Evolutionary conservation across 2,888 invertebrate genomes (phyloP).

Genomic region (Hirtodrosophila histrioides): DNA sequence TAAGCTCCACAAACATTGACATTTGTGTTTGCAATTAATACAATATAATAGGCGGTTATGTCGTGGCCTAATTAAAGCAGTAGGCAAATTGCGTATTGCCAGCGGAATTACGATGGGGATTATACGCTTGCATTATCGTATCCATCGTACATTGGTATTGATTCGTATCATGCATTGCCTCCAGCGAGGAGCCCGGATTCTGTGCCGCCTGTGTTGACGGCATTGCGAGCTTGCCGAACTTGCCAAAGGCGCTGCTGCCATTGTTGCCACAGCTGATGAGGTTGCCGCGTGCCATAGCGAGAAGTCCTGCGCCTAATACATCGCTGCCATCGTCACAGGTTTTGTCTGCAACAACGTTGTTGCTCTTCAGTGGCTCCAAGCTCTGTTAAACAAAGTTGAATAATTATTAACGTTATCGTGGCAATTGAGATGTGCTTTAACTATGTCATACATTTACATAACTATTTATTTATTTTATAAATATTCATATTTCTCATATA

Average conservation of each 20-base stretch:
- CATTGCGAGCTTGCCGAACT: conserved; percentile 56
- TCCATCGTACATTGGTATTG: conserved; percentile 80
- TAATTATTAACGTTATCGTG: too few relatives aligned
- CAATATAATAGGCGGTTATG: not conserved
- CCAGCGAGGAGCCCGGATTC: conserved; percentile 19
- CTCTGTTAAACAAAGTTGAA: conserved; percentile 36
- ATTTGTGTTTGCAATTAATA: conserved; percentile 29
- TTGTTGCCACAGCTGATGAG: conserved; percentile 33
- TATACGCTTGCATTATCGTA: conserved; percentile 82
- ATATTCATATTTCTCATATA: too few relatives aligned
- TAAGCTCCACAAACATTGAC: conserved; percentile 37
- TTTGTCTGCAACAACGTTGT: conserved; percentile 49
- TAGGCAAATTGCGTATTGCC: conserved; percentile 72
- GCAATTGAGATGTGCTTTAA: too few relatives aligned
- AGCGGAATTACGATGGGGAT: conserved; percentile 72
- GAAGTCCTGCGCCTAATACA: conserved; percentile 47
- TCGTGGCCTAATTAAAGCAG: conserved; percentile 64
- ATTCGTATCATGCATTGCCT: conserved; percentile 54
- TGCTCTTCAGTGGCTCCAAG: conserved; percentile 60
- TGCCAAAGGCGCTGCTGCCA: conserved; percentile 54
- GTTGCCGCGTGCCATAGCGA: conserved; percentile 48
- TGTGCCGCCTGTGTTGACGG: conserved; percentile 32
- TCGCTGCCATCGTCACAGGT: conserved; percentile 61
- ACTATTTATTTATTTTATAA: too few relatives aligned
- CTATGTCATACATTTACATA: too few relatives aligned